Percentiles rank a stretch among this genome's conserved stretches.
These are phyloP conservation scores for Platysternon megacephalum DNA, from an alignment of 2,113 vertebrate species.

Conservation along the genomic window DNA sequence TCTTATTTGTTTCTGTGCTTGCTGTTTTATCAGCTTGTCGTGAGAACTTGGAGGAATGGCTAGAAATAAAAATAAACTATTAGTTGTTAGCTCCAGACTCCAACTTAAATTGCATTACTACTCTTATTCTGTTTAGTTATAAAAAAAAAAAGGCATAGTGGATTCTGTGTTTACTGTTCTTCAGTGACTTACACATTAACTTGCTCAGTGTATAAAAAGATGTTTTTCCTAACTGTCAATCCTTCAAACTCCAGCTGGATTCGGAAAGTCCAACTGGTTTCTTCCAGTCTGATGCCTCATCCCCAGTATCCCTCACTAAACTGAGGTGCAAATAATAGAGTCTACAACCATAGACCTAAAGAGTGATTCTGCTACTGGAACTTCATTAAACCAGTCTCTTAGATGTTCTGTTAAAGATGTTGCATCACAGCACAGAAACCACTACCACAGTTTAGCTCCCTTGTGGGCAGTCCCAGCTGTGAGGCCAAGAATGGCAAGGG, in stretches of 20 bases:
- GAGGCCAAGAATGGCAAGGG: background rate
- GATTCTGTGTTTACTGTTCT: background rate
- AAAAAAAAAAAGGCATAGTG: too few species aligned
- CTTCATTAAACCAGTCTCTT: background rate
- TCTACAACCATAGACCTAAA: background rate
- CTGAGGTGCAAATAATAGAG: background rate
- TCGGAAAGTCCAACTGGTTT: background rate
- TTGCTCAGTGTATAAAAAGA: background rate
- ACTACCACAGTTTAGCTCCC: background rate
- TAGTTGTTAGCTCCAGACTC: background rate
- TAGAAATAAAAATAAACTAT: background rate
- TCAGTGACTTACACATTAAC: background rate
- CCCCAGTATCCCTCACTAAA: background rate
- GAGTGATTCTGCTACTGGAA: background rate
- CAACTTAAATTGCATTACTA: background rate
- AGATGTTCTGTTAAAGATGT: background rate
- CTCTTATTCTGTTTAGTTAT: background rate
- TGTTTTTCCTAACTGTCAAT: background rate
- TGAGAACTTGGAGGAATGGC: constrained; percentile 38
- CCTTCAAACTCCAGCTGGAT: background rate
- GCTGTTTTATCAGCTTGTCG: background rate
- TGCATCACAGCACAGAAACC: background rate
- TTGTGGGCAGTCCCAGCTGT: background rate
- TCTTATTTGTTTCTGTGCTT: background rate
- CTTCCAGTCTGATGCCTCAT: background rate